Evolutionary conservation across 2,113 vertebrate genomes (phyloP), one percentile per base, ranked within the genome.

Genomic region (Crotalus helleri): DNA sequence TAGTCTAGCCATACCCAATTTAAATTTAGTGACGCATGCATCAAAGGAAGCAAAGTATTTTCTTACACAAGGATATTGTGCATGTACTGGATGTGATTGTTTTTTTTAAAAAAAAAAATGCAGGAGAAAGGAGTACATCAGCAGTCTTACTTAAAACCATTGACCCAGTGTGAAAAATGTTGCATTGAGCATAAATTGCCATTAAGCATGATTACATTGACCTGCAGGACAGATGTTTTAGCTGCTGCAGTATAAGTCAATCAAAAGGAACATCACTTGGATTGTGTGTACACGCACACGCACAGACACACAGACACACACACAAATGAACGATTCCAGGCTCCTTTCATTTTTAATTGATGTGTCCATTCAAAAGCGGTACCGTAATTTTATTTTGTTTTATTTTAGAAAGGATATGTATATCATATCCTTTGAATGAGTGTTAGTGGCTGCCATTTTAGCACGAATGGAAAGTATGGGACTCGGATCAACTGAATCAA

Each of bases 401-500:
- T 61, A 61, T n/a, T 39, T 94, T 39, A 59, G 44, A 44, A 95
- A 95, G 92, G 90, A 92, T 59, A 90, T 74, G 15, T 96, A 19
- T 5, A 64, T 69, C 8, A 93, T 90, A 81, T 49, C 49, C 1
- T 8, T 88, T 51, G 26, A 2, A 51, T 44, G 54, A 7, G 91
- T 64, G 87, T 94, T 95, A 93, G 94, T 94, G 94, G 96, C 94
- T 86, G 95, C 90, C 94, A 92, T 95, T 95, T 97, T 96, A 91
- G 96, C 96, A 95, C 94, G 95, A 96, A 96, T 97, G 96, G 96
- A 92, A 95, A 96, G 96, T 94, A 93, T 91, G 96, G 96, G 97
- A 96, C 97, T 96, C 91, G n/a, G 95, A 97, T 98, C 97, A 98
- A 97, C 98, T 98, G 74, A 98, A 98, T 98, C 97, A 98, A 98